Base-by-base conservation (phyloP, 2,888 invertebrate genomes). In the Lasioglossum malachurum region DNA sequence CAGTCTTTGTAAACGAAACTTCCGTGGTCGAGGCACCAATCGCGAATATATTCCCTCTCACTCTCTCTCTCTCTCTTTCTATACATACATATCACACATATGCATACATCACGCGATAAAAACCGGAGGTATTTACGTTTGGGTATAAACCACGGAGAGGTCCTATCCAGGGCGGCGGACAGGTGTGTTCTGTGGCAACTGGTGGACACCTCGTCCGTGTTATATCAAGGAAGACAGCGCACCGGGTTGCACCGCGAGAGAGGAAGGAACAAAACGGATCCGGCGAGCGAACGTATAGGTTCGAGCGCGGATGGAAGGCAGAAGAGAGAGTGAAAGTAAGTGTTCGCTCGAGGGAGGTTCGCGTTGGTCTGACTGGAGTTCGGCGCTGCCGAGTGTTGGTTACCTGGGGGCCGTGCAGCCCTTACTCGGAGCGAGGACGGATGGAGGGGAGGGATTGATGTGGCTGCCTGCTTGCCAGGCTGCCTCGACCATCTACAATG, bases 321-420 rank as follows among this genome's bases (percentile, higher is more conserved):
- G 83, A 84, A 91, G 91, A 91, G 91, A 94, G 94, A 95, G 95
- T 95, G 95, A 95, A 95, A 95, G 95, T 95, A 94, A 95, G 95
- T 95, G 93, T 93, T 94, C 92, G 94, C 95, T 95, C 95, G 94
- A 95, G 95, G 95, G 95, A 95, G 94, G 95, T 94, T 95, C 95
- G 95, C 94, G 94, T 94, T 94, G 94, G 92, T 95, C 95, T 95
- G 95, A 94, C 94, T 93, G 92, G 93, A 93, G 94, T 93, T 94
- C 94, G 93, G 92, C 89, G 93, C 94, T 91, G 94, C 88, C 91
- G 92, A 92, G 93, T 92, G 94, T 93, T 92, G 93, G 94, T 94
- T 94, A 95, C 94, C 94, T 95, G 94, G 88, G 91, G 92, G 91
- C 93, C 92, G 91, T 90, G 93, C 92, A 92, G 94, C 95, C 95